These are phyloP conservation scores for Acarapis woodi DNA, from an alignment of 1,140 invertebrate species.

Conservation along the genomic window DNA sequence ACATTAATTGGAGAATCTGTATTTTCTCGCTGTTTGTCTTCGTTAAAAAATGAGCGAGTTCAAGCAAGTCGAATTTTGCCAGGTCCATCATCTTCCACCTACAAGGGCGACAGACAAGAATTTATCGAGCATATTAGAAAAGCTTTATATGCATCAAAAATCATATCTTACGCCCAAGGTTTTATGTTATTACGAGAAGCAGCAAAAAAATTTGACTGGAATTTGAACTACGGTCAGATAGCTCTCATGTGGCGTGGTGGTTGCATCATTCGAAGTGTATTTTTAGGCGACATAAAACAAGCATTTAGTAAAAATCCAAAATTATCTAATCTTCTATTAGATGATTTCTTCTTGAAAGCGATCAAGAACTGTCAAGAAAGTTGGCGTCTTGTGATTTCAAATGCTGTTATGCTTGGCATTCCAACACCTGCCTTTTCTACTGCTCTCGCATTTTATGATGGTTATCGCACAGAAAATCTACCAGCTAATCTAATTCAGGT, in stretches of 20 bases:
- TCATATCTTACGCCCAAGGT: constrained; percentile 95
- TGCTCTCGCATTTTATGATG: constrained; percentile 88
- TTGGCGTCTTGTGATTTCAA: constrained; percentile 25
- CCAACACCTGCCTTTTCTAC: constrained; percentile 71
- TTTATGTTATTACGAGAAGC: constrained; percentile 94
- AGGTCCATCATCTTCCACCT: constrained; percentile 27
- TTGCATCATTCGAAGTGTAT: constrained; percentile 88
- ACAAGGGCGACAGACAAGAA: constrained; percentile 34
- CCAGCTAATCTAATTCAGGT: constrained; percentile 77
- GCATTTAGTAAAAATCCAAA: constrained; percentile 78
- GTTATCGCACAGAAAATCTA: constrained; percentile 44
- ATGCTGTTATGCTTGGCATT: constrained; percentile 38
- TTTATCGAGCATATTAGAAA: constrained; percentile 45
- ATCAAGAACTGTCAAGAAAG: constrained; percentile 40
- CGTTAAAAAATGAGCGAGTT: constrained; percentile 50
- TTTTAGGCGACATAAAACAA: constrained; percentile 83
- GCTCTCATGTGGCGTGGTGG: constrained; percentile 99
- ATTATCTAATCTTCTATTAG: constrained; percentile 63
- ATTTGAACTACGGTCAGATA: constrained; percentile 88
- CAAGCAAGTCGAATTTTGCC: constrained; percentile 43
- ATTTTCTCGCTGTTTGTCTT: constrained; percentile 76
- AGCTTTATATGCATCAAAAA: constrained; percentile 89
- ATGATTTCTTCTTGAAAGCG: constrained; percentile 70
- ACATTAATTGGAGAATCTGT: constrained; percentile 94
- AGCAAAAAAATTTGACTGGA: constrained; percentile 65